A percentile compares a stretch with the other conserved stretches of the same genome.
These are phyloP conservation scores for Crotalus viridis DNA, from an alignment of 2,113 vertebrate genomes.

Conservation along the genomic window DNA sequence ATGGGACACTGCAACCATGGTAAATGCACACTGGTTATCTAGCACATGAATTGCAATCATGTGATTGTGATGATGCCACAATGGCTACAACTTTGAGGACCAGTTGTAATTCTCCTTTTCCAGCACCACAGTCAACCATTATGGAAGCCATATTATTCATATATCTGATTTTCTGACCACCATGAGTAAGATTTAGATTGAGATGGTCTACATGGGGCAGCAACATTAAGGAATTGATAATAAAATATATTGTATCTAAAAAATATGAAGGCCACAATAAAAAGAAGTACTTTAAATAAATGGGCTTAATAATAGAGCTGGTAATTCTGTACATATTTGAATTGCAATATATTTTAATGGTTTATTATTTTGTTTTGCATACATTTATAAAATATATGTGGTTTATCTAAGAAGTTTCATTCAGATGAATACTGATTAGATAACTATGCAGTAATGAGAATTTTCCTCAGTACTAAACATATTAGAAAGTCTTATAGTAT, in stretches of 20 bases:
- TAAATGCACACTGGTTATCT: background rate
- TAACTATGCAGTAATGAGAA: background rate
- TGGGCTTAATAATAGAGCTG: constrained; percentile 26
- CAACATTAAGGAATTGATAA: constrained; percentile 49
- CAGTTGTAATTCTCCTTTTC: background rate
- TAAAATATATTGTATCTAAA: constrained; percentile 42
- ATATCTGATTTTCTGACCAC: constrained; percentile 23
- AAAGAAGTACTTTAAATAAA: constrained; percentile 31
- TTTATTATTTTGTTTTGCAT: constrained; percentile 28
- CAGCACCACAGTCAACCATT: constrained; percentile 29
- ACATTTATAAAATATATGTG: background rate
- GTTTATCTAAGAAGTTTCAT: background rate
- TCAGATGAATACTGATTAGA: background rate
- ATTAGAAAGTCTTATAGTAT: background rate
- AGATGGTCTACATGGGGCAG: constrained; percentile 18
- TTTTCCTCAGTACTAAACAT: background rate
- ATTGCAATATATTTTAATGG: constrained; percentile 46
- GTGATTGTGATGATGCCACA: background rate
- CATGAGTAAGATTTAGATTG: background rate
- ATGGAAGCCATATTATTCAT: constrained; percentile 27
- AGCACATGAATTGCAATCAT: background rate
- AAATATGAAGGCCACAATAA: constrained; percentile 15
- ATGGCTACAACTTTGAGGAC: background rate
- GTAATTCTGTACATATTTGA: constrained; percentile 32
- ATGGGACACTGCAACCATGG: background rate